Evolutionary conservation across 2,113 vertebrate genomes (phyloP).

Genomic region (Herpetotheres cachinnans): DNA sequence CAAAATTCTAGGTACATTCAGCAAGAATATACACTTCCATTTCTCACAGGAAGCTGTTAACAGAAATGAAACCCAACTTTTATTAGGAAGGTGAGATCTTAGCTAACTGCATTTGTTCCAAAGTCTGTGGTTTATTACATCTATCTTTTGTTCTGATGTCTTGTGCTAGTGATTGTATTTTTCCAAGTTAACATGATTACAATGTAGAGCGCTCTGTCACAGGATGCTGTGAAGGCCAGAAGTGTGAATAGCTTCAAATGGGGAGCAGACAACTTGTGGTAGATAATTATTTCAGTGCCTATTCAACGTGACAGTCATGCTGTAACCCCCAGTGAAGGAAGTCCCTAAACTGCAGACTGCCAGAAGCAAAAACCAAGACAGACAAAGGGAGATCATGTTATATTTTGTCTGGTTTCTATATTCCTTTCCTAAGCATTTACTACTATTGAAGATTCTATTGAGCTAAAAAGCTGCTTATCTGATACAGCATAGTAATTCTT

Average conservation of each 20-base stretch:
- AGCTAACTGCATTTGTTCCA: not conserved
- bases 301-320: not conserved
- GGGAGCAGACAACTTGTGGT: not conserved
- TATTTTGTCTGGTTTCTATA: not conserved
- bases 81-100: not conserved
- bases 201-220: not conserved
- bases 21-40: not conserved
- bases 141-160: not conserved
- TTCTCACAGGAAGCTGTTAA: not conserved
- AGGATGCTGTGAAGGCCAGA: not conserved
- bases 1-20: not conserved
- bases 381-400: not conserved
- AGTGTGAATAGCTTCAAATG: not conserved
- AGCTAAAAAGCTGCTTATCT: not conserved
- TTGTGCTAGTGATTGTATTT: not conserved
- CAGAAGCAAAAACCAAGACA: not conserved
- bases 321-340: not conserved
- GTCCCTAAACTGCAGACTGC: not conserved
- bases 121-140: not conserved
- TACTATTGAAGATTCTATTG: not conserved
- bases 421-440: not conserved
- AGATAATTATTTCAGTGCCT: conserved; percentile 6
- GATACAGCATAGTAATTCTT: not conserved
- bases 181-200: not conserved
- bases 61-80: not conserved